phyloP scores from a whole-genome alignment of 35 echinoderm and acorn worm species.

The Amphiura filiformis region DNA sequence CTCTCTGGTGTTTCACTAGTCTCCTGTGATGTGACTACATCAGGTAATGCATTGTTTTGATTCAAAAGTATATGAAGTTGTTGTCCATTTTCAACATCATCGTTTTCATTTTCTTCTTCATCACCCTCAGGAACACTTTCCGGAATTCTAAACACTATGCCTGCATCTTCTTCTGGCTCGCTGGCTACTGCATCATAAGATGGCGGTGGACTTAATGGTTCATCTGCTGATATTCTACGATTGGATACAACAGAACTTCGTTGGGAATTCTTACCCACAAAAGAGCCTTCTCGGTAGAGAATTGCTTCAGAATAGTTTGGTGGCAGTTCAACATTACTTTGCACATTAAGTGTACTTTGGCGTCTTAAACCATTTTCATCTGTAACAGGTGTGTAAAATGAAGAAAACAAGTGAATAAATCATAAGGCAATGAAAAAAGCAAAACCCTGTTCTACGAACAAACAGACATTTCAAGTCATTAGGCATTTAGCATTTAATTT shows the following conservation, averaged over 20 bases:
- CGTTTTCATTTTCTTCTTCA: background rate
- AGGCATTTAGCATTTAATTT: background rate
- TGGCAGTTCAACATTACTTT: conserved; percentile 47
- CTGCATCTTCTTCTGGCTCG: conserved; percentile 29
- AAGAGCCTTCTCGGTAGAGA: conserved; percentile 7
- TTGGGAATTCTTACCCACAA: too few relatives aligned
- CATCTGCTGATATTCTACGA: conserved; percentile 25
- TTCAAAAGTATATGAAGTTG: background rate
- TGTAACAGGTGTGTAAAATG: background rate
- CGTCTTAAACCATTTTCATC: conserved; percentile 41
- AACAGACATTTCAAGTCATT: background rate
- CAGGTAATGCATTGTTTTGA: background rate
- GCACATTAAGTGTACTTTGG: conserved; percentile 26
- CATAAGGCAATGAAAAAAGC: background rate
- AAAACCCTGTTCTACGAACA: too few relatives aligned
- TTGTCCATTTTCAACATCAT: background rate
- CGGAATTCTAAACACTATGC: conserved; percentile 14
- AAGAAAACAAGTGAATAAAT: background rate
- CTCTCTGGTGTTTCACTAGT: background rate
- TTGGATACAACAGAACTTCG: background rate
- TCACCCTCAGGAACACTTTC: background rate
- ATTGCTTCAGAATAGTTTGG: conserved; percentile 56
- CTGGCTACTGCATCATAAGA: conserved; percentile 35
- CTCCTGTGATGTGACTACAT: background rate
- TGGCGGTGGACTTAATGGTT: conserved; percentile 56